Evolutionary conservation across 2,888 invertebrate genomes (phyloP).

Genomic region (Carterocephalus palaemon): DNA sequence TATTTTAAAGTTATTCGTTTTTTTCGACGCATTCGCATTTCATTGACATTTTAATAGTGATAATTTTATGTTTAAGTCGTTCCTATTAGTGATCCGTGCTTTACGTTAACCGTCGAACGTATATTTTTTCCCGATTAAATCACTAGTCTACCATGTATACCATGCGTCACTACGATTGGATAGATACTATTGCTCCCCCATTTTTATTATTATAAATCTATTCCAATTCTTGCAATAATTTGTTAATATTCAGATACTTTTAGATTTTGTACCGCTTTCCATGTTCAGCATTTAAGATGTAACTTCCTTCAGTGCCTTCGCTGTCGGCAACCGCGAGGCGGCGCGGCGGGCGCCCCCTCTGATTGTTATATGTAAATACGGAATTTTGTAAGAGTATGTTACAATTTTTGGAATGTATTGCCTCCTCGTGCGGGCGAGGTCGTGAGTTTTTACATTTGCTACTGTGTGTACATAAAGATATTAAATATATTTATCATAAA

Average conservation of each 20-base stretch:
- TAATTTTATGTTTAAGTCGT: slow-evolving; percentile 30
- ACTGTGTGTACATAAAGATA: slow-evolving; percentile 73
- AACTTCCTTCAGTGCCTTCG: slow-evolving; percentile 44
- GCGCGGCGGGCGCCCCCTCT: no score
- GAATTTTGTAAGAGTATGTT: slow-evolving; percentile 54
- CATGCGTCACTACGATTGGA: no score
- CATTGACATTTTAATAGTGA: slow-evolving; percentile 28
- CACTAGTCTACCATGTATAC: no score
- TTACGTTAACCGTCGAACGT: no score
- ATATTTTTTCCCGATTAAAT: no score
- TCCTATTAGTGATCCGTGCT: slow-evolving; percentile 34
- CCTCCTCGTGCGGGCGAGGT: slow-evolving; percentile 31
- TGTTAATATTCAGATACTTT: no score
- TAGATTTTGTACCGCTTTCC: not conserved
- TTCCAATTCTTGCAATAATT: no score
- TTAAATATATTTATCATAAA: slow-evolving; percentile 74
- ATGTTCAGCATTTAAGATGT: slow-evolving; percentile 31
- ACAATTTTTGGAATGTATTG: slow-evolving; percentile 51
- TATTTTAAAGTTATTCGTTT: slow-evolving; percentile 29
- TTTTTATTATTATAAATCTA: no score
- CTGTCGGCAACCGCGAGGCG: no score
- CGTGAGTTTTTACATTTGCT: slow-evolving; percentile 65
- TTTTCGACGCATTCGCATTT: slow-evolving; percentile 20
- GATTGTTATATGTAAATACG: slow-evolving; percentile 59
- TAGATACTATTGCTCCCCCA: no score